Evolutionary conservation across 2,888 invertebrate genomes (phyloP).

Genomic region (Apotomis turbidana): DNA sequence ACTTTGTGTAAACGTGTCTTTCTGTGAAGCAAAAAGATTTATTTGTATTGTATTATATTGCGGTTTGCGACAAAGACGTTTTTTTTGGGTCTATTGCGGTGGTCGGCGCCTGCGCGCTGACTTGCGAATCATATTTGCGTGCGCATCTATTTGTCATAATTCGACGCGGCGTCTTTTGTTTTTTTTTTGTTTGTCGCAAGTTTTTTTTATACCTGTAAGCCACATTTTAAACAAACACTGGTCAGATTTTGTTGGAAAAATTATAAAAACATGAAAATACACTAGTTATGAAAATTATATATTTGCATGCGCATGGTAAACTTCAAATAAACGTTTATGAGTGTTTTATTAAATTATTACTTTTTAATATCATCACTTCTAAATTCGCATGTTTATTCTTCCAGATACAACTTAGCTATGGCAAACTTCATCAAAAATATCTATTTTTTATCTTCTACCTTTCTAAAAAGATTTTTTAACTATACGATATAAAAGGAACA

Average conservation of each 20-base stretch:
- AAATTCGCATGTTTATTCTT: too few relatives aligned
- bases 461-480: neutral
- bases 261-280: too few relatives aligned
- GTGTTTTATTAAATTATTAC: neutral
- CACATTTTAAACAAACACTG: too few relatives aligned
- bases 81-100: constrained; percentile 50
- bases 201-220: too few relatives aligned
- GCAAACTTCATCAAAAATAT: too few relatives aligned
- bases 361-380: too few relatives aligned
- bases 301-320: neutral
- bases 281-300: neutral
- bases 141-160: constrained; percentile 65
- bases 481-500: constrained; percentile 2
- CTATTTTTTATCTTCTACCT: neutral
- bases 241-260: too few relatives aligned
- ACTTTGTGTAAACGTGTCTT: neutral
- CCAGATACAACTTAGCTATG: too few relatives aligned
- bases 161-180: constrained; percentile 61
- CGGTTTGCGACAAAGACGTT: constrained; percentile 69
- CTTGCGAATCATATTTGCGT: constrained; percentile 64
- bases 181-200: constrained; percentile 28
- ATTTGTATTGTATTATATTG: constrained; percentile 50
- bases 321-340: neutral
- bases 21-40: neutral
- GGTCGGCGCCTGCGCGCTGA: constrained; percentile 58